Evolutionary conservation across 2,888 invertebrate species (phyloP), one percentile per base, ranked within the genome.

Genomic region (Phengaris arion): DNA sequence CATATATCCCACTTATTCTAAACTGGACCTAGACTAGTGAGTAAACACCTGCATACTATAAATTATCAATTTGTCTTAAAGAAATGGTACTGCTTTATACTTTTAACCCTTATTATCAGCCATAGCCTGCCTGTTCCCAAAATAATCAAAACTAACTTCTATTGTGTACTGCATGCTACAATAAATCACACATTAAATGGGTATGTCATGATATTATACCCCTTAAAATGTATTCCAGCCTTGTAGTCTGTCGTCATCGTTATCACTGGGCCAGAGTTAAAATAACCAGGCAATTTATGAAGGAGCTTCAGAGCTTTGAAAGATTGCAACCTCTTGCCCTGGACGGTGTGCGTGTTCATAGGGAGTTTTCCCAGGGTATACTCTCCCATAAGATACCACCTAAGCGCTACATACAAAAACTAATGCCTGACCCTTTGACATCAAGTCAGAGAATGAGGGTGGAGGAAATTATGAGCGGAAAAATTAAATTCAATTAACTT

Each of bases 181-280:
- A 35, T 35, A 35, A 35, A 35, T 35, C n/a, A 35, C 35, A 35
- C 35, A 35, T 35, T 3, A 35, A 4, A 3, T 35, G 4, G 4
- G 35, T 55, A n/a, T 55, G n/a, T n/a, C 2, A 7, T n/a, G n/a
- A 55, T 57, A 54, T 57, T 57, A 35, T 48, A 35, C 68, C 70
- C 74, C 5, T 46, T 6, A 15, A 75, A 69, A 3, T 51, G 64
- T 64, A 68, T 78, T 75, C 73, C 89, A 96, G 96, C 84, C 87
- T 94, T 69, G 95, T 95, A n/a, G 93, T 95, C 13, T 96, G 96
- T 83, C 94, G 95, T 6, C 95, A 95, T 80, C 94, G 96, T 74
- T 94, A 95, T 81, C 91, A 93, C 79, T 90, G 87, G 85, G 89
- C 94, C 0, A 94, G 91, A 69, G 88, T 89, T 75, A 89, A 91